Base-by-base conservation (phyloP, 2,113 vertebrate species). In the Daboia siamensis region DNA sequence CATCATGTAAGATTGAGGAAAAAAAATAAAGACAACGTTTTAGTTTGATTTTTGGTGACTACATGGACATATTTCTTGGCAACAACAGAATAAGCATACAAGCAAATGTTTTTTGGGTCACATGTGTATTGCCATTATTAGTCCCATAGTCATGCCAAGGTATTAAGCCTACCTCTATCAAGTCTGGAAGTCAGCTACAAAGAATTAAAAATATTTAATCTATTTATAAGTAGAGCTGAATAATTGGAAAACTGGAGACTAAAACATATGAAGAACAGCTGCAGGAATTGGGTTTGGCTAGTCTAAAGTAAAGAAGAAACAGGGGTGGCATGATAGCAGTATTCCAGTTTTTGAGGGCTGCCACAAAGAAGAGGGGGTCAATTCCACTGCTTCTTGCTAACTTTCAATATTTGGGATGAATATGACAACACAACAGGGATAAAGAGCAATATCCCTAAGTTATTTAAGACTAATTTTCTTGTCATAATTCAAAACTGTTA, bases 401-500 rank as follows among this genome's bases (percentile, higher is more conserved):
- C 80, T 24, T 86, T 61, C 39, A 86, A 21, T 86, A 26, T 59
- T 5, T 59, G 26, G 44, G 55, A 86, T n/a, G 57, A 64, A 39
- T 29, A 9, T 33, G 46, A 54, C 29, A 69, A 69, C n/a, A 91
- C 17, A 59, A 86, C 5, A 69, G 17, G 21, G 44, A 64, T 87
- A 33, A 69, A 88, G 33, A 54, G 17, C 51, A 10, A 88, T 21
- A 52, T 90, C 93, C 94, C 59, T 21, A 94, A 94, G 89, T 57
- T 29, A 4, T n/a, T 94, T 3, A 46, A 90, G 52, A 48, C 87
- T 89, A 93, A 94, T 97, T 94, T 96, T 90, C 51, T 24, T 48
- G 55, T 44, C 52, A 88, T 93, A 91, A 95, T 94, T 92, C 55
- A 2, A 87, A 94, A 91, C 94, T 80, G 89, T 92, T 94, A 94